These are phyloP conservation scores for Drosophila atripex DNA, from an alignment of 2,888 invertebrate species.

Conservation along the genomic window DNA sequence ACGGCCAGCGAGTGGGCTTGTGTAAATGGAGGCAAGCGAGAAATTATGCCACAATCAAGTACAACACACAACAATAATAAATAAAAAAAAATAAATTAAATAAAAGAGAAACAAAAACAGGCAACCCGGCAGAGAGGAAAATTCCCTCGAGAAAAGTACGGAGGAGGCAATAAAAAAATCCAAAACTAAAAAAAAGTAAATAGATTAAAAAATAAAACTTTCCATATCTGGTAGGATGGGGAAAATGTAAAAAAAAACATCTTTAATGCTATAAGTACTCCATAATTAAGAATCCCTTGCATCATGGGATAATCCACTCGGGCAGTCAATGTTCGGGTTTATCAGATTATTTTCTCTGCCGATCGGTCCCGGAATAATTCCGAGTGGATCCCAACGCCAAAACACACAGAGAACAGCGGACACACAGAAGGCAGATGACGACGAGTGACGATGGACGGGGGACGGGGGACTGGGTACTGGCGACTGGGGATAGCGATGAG, in stretches of 20 bases:
- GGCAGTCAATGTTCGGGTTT: conserved; percentile 36
- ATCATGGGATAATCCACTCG: conserved; percentile 32
- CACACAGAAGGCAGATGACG: conserved; percentile 44
- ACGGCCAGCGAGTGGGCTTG: conserved; percentile 22
- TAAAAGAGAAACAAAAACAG: conserved; percentile 19
- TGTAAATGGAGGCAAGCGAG: conserved; percentile 45
- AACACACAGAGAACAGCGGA: background rate
- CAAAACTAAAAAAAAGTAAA: background rate
- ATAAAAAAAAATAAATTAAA: conserved; percentile 39
- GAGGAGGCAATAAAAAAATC: conserved; percentile 6
- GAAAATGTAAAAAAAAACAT: no score
- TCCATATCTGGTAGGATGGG: background rate
- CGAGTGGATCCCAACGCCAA: conserved; percentile 32
- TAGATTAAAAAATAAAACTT: background rate
- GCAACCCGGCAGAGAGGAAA: conserved; percentile 49
- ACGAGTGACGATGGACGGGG: conserved; percentile 7
- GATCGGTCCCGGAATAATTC: conserved; percentile 12
- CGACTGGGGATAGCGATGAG: conserved; percentile 18
- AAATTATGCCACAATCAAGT: conserved; percentile 81
- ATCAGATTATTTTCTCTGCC: conserved; percentile 16
- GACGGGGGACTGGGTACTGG: background rate
- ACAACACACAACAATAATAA: conserved; percentile 60
- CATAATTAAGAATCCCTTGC: conserved; percentile 11
- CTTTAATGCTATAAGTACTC: background rate
- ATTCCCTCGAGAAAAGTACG: conserved; percentile 46